Conservation (phyloP, 2,113 vertebrate species). For the Penelope pileata region DNA sequence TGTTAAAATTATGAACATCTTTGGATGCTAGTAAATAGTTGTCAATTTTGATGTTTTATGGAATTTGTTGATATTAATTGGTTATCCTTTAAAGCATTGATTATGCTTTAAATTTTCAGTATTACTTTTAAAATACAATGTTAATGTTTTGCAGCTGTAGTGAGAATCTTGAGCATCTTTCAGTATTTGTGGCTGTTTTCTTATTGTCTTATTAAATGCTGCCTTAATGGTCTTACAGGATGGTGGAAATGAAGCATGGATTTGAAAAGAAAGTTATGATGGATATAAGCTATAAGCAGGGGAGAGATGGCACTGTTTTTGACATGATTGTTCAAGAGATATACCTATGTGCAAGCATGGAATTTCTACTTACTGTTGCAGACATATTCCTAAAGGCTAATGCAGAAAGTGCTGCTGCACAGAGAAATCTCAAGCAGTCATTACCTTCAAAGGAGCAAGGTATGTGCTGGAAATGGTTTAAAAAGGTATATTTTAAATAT, state of each 20-base stretch:
- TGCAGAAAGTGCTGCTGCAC: conserved; percentile 78
- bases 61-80: not conserved
- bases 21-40: not conserved
- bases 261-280: conserved; percentile 92
- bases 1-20: not conserved
- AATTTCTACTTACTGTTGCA: conserved; percentile 91
- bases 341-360: conserved; percentile 95
- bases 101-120: not conserved
- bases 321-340: conserved; percentile 89
- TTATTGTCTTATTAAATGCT: not conserved
- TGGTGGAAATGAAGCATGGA: conserved; percentile 91
- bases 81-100: not conserved
- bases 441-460: conserved; percentile 80
- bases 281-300: conserved; percentile 87
- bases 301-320: conserved; percentile 84
- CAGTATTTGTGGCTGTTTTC: not conserved
- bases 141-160: not conserved
- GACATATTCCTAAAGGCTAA: conserved; percentile 91
- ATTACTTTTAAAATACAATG: not conserved
- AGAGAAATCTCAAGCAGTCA: conserved; percentile 78
- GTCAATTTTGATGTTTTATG: not conserved
- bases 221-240: conserved; percentile 79
- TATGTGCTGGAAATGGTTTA: conserved; percentile 5
- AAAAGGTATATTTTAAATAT: not conserved
- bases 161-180: not conserved